These are phyloP conservation scores for Motacilla alba DNA, from an alignment of 2,113 vertebrate species.

Conservation along the genomic window DNA sequence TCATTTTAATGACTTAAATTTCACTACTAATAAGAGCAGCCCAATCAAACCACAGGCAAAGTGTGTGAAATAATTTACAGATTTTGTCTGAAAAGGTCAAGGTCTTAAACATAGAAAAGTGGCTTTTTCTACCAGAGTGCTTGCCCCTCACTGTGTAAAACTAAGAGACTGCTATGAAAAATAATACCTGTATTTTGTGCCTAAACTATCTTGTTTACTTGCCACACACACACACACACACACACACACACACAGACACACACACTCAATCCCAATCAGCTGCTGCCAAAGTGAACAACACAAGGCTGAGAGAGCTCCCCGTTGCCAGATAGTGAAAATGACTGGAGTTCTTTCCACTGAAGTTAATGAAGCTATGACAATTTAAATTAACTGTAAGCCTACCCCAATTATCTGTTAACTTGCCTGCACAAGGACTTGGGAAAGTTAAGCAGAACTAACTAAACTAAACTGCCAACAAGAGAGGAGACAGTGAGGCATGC, in stretches of 20 bases:
- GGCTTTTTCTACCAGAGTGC: background rate
- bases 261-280: background rate
- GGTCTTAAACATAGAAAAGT: slow-evolving; percentile 34
- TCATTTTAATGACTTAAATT: slow-evolving; percentile 49
- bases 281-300: background rate
- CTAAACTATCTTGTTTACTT: background rate
- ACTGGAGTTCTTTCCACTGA: background rate
- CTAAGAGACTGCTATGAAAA: slow-evolving; percentile 8
- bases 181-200: background rate
- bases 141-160: background rate
- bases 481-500: background rate
- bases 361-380: slow-evolving; percentile 47
- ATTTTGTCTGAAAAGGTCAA: slow-evolving; percentile 52
- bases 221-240: background rate
- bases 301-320: background rate
- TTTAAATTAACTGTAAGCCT: slow-evolving; percentile 28
- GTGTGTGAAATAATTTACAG: slow-evolving; percentile 35
- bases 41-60: slow-evolving; percentile 24
- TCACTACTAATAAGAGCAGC: slow-evolving; percentile 31
- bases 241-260: background rate
- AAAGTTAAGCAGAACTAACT: slow-evolving; percentile 31
- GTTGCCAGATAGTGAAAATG: background rate
- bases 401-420: slow-evolving; percentile 19
- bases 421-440: background rate
- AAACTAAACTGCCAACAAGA: background rate